These are phyloP conservation scores for Diogma glabrata DNA, from an alignment of 2,888 invertebrate species.

Conservation along the genomic window DNA sequence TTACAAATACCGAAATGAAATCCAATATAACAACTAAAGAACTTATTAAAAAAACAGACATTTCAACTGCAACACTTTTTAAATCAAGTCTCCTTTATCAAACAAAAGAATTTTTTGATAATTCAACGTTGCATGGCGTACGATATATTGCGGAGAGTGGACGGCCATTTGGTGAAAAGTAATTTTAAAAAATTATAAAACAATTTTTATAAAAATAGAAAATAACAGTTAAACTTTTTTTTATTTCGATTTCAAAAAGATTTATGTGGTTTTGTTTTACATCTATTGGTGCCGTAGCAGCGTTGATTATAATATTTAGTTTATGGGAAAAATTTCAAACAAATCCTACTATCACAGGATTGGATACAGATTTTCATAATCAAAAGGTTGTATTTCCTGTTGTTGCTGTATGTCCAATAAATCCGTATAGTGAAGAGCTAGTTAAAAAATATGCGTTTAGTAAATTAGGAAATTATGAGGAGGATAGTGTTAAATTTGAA, in stretches of 20 bases:
- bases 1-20: slow-evolving; percentile 8
- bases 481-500: slow-evolving; percentile 18
- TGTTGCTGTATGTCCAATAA: slow-evolving; percentile 50
- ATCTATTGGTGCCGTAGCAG: slow-evolving; percentile 53
- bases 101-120: slow-evolving; percentile 60
- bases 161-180: slow-evolving; percentile 68
- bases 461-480: slow-evolving; percentile 27
- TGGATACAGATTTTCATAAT: slow-evolving; percentile 70
- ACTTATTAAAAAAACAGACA: neutral
- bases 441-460: slow-evolving; percentile 26
- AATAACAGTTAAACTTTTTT: slow-evolving; percentile 3
- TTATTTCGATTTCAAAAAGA: slow-evolving; percentile 35
- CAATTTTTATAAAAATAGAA: too few relatives aligned
- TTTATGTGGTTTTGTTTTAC: slow-evolving; percentile 73
- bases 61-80: slow-evolving; percentile 25
- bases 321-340: slow-evolving; percentile 76
- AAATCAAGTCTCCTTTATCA: slow-evolving; percentile 56
- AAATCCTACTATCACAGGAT: slow-evolving; percentile 68
- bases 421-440: slow-evolving; percentile 39
- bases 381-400: slow-evolving; percentile 69
- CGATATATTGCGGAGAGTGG: slow-evolving; percentile 65
- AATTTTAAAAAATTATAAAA: slow-evolving; percentile 23
- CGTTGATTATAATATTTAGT: slow-evolving; percentile 61
- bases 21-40: neutral
- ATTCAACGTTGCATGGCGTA: slow-evolving; percentile 67